These are phyloP conservation scores for Chanos chanos DNA, from an alignment of 2,797 vertebrate species.

Conservation along the genomic window DNA sequence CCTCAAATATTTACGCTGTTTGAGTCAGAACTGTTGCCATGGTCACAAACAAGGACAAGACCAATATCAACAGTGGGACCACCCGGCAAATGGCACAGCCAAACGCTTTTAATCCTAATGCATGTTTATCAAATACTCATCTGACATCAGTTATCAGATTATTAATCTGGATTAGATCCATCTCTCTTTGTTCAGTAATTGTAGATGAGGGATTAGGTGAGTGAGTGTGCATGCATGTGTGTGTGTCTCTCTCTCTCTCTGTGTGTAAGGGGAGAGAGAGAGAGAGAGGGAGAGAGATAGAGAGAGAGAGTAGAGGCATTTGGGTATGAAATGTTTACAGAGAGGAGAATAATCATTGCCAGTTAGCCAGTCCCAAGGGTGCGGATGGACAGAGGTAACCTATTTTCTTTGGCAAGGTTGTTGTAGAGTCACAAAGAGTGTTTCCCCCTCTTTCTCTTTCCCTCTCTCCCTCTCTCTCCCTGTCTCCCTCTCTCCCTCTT, in stretches of 20 bases:
- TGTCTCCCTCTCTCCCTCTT: not conserved
- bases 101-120: conserved; percentile 71
- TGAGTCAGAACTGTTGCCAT: conserved; percentile 55
- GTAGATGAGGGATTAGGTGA: conserved; percentile 57
- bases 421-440: conserved; percentile 58
- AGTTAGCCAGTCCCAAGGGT: conserved; percentile 51
- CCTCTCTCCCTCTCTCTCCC: not conserved
- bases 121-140: conserved; percentile 75
- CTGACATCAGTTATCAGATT: conserved; percentile 68
- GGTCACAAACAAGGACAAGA: conserved; percentile 65
- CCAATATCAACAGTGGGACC: not conserved
- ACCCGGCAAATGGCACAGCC: conserved; percentile 50
- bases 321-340: conserved; percentile 57
- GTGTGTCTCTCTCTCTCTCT: not conserved
- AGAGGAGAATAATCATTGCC: conserved; percentile 42
- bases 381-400: conserved; percentile 62
- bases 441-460: not conserved
- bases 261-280: conserved; percentile 6
- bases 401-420: conserved; percentile 74
- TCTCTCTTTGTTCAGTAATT: conserved; percentile 70
- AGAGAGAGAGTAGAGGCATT: conserved; percentile 24
- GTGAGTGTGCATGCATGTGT: not conserved
- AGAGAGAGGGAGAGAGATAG: not conserved
- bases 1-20: conserved; percentile 74
- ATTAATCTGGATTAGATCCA: too few relatives aligned